phyloP scores from a whole-genome alignment of 2,888 invertebrate genomes.

The Nemotelus pantherinus region DNA sequence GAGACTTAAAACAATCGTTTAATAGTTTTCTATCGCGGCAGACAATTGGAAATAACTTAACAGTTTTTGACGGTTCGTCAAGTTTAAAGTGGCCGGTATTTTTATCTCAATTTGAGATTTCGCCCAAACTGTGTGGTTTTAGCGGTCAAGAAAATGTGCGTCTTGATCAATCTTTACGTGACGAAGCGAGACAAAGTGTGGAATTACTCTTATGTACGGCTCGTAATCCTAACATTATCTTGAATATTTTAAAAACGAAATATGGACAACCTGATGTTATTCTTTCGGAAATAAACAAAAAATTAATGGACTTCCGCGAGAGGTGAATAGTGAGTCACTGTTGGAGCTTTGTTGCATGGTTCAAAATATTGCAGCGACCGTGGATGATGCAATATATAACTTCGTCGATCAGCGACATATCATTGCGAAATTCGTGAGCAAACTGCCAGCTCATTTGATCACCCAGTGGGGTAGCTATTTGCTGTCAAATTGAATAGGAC shows the following conservation, averaged over 20 bases:
- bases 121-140: slow-evolving; percentile 2
- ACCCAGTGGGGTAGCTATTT: slow-evolving; percentile 12
- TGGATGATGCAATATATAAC: not conserved
- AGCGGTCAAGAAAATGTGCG: not conserved
- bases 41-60: not conserved
- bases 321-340: no score
- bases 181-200: not conserved
- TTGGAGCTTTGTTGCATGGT: no score
- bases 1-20: not conserved
- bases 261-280: not conserved
- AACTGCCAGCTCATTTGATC: not conserved
- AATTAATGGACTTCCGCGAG: not conserved
- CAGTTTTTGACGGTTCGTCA: slow-evolving; percentile 2
- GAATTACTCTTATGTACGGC: no score
- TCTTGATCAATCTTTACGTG: not conserved
- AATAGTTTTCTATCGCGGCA: not conserved
- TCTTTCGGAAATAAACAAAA: no score
- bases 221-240: not conserved
- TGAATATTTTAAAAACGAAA: not conserved
- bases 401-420: not conserved
- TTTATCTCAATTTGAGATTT: not conserved
- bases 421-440: not conserved
- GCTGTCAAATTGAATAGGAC: not conserved
- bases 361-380: no score
- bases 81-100: slow-evolving; percentile 9